Evolutionary conservation across 2,888 invertebrate species (phyloP), one percentile per base, ranked within the genome.

Genomic region (Morpho deidamia): DNA sequence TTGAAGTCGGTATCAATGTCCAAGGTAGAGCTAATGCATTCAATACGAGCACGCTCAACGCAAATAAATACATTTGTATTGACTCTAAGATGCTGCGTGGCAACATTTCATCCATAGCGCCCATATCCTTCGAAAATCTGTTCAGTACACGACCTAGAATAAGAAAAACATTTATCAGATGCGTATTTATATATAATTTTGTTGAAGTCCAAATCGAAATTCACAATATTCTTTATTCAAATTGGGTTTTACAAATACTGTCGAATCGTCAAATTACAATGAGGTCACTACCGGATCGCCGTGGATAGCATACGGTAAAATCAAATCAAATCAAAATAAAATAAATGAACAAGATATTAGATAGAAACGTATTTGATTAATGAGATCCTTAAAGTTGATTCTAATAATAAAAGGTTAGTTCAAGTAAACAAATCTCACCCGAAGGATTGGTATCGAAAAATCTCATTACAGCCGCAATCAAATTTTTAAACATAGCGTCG

Each of bases 71-170:
- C 81, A 89, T 90, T 71, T 93, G 92, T 11, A 91, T 74, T 0
- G 93, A 91, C 69, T 94, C 94, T 46, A 94, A 72, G 44, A 92
- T 79, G 32, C 92, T 91, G 58, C 93, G 92, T 0, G 95, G 95
- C 8, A 95, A 74, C 34, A 93, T 75, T 67, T 95, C 95, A 66
- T 95, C 95, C 71, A 96, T 92, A 0, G 93, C 91, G 0, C 95
- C 95, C 70, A 96, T 92, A 70, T 97, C 96, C 72, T 96, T 96
- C 0, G 96, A 94, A 70, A 97, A 96, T 60, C 96, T 86, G 72
- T 95, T 95, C 7, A 95, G 77, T 39, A 95, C 92, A 42, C 92
- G 83, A 55, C 92, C 92, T 85, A 65, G 42, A 64, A 67, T 51
- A 49, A 34, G 33, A 34, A 48, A 34, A 7, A 12, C 23, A 23